phyloP scores from a whole-genome alignment of 1,140 invertebrate species.

The Nephila pilipes region DNA sequence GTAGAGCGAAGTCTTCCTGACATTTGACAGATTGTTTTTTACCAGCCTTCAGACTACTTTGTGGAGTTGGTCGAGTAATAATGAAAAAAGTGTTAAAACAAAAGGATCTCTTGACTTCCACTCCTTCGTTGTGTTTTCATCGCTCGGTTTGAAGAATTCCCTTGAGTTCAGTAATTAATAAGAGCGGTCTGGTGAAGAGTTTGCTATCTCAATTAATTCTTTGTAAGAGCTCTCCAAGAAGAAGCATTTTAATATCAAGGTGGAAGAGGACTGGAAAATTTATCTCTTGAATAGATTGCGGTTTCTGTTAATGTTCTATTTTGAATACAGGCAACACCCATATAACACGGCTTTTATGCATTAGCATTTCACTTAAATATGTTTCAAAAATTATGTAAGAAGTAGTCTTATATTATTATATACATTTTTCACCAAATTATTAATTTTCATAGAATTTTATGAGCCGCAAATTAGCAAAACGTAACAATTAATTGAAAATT shows the following conservation, averaged over 20 bases:
- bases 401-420: background rate
- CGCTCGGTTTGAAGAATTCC: slow-evolving; percentile 6
- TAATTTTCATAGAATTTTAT: too few relatives aligned
- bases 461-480: too few relatives aligned
- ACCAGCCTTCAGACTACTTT: slow-evolving; percentile 8
- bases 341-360: too few relatives aligned
- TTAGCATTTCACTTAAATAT: background rate
- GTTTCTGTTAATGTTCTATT: too few relatives aligned
- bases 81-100: slow-evolving; percentile 42
- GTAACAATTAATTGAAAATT: too few relatives aligned
- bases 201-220: slow-evolving; percentile 53
- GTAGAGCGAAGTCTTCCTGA: background rate
- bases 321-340: too few relatives aligned
- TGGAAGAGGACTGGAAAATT: too few relatives aligned
- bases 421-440: too few relatives aligned
- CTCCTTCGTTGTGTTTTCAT: background rate
- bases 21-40: slow-evolving; percentile 58
- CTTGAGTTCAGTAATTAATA: slow-evolving; percentile 15
- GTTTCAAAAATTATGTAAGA: background rate
- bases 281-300: too few relatives aligned
- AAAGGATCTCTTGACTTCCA: background rate
- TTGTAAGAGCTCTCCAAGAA: too few relatives aligned
- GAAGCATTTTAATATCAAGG: background rate
- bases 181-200: background rate
- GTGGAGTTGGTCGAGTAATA: background rate